Conservation (phyloP, 2,888 invertebrate species). For the Thecophora atra region DNA sequence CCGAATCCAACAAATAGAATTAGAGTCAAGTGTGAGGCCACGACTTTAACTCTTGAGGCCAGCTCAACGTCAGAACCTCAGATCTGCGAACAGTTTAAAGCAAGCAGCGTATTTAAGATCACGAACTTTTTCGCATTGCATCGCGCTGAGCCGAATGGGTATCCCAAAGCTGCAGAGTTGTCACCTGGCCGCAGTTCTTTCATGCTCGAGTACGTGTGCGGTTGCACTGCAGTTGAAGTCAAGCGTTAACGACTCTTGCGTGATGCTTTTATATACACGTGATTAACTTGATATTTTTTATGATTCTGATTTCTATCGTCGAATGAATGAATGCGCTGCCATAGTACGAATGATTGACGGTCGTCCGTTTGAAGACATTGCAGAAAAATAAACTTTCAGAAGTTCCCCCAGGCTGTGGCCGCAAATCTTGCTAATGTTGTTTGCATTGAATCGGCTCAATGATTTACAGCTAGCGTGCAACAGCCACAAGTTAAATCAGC, state of each 20-base stretch:
- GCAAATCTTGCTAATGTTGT: too few species aligned
- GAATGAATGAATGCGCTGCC: neutral
- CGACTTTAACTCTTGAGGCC: neutral
- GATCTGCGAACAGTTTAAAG: neutral
- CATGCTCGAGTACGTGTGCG: neutral
- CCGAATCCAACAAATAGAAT: conserved; percentile 5
- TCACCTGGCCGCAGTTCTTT: neutral
- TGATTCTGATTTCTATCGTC: neutral
- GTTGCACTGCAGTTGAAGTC: neutral
- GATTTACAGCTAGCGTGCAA: too few species aligned
- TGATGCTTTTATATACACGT: neutral
- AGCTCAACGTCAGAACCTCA: neutral
- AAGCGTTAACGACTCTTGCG: neutral
- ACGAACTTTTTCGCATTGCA: neutral
- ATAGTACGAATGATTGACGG: too few species aligned
- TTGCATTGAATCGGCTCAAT: too few species aligned
- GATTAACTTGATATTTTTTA: neutral
- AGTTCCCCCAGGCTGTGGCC: too few species aligned
- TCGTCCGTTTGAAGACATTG: too few species aligned
- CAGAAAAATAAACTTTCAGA: too few species aligned
- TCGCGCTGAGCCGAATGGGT: neutral
- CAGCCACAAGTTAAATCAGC: too few species aligned
- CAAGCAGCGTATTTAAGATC: neutral
- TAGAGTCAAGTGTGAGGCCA: neutral
- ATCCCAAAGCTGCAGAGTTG: neutral